Conservation (phyloP, 92 coral and sea anemone genomes). For the Parazoanthus atlanticus region DNA sequence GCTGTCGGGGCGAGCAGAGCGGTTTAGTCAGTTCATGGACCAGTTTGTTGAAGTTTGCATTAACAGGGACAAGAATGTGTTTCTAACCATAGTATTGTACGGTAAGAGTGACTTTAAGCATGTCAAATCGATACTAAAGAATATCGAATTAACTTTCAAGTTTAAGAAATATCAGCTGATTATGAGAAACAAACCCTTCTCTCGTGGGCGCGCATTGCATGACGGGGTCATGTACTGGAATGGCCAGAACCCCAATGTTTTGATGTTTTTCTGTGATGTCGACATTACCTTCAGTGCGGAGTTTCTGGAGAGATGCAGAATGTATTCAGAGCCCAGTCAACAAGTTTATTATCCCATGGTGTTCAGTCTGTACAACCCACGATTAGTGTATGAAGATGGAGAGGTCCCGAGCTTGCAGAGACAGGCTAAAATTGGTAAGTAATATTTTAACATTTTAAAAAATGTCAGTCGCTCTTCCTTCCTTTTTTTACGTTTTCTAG, state of each 20-base stretch:
- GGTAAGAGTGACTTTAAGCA: slow-evolving; percentile 77
- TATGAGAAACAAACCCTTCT: slow-evolving; percentile 76
- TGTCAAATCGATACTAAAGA: slow-evolving; percentile 66
- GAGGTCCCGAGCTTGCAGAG: slow-evolving; percentile 61
- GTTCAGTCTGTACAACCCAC: slow-evolving; percentile 86
- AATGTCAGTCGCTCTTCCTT: too few relatives aligned
- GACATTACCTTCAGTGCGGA: slow-evolving; percentile 78
- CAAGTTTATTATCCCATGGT: slow-evolving; percentile 92
- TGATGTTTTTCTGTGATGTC: slow-evolving; percentile 93
- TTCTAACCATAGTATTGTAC: slow-evolving; percentile 81
- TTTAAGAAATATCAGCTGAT: slow-evolving; percentile 79
- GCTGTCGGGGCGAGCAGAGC: slow-evolving; percentile 80
- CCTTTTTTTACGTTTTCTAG: neutral
- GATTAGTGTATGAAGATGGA: slow-evolving; percentile 77
- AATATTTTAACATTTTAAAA: too few relatives aligned
- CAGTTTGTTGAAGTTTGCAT: slow-evolving; percentile 79
- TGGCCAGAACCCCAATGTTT: slow-evolving; percentile 60
- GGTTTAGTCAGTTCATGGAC: slow-evolving; percentile 82
- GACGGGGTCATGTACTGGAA: slow-evolving; percentile 92
- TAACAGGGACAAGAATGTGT: slow-evolving; percentile 74
- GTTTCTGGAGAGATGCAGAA: slow-evolving; percentile 83
- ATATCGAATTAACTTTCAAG: slow-evolving; percentile 64
- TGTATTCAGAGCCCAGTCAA: slow-evolving; percentile 73
- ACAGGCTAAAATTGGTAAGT: slow-evolving; percentile 73
- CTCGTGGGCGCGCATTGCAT: slow-evolving; percentile 87